Conservation (phyloP, 1,140 invertebrate species). For the Cardiocondyla obscurior region DNA sequence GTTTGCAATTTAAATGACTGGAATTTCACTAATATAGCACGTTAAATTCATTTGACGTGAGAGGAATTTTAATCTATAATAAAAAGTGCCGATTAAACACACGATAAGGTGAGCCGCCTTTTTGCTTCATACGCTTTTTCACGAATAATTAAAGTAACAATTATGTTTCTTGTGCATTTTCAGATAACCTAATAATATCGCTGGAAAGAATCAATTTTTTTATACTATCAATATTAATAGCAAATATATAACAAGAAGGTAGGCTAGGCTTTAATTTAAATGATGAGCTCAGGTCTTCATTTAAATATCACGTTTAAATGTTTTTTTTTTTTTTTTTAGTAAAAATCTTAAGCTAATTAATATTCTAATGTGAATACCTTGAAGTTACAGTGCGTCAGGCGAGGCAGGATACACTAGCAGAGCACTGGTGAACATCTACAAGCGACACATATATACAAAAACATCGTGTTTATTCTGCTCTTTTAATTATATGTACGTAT, state of each 20-base stretch:
- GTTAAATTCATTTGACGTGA: neutral
- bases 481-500: conserved; percentile 65
- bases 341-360: neutral
- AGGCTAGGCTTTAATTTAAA: neutral
- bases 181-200: too few relatives aligned
- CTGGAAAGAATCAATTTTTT: neutral
- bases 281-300: too few relatives aligned
- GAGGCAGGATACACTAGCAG: neutral
- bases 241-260: neutral
- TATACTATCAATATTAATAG: neutral
- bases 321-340: too few relatives aligned
- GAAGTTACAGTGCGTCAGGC: neutral
- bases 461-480: conserved; percentile 66
- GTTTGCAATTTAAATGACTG: conserved; percentile 26
- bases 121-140: neutral
- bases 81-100: neutral
- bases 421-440: conserved; percentile 6
- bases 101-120: neutral
- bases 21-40: neutral
- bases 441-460: conserved; percentile 44
- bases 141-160: neutral
- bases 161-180: neutral
- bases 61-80: neutral
- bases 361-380: neutral
- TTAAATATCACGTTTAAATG: neutral